phyloP scores from a whole-genome alignment of 2,888 invertebrate species.

The Lithosia quadra region DNA sequence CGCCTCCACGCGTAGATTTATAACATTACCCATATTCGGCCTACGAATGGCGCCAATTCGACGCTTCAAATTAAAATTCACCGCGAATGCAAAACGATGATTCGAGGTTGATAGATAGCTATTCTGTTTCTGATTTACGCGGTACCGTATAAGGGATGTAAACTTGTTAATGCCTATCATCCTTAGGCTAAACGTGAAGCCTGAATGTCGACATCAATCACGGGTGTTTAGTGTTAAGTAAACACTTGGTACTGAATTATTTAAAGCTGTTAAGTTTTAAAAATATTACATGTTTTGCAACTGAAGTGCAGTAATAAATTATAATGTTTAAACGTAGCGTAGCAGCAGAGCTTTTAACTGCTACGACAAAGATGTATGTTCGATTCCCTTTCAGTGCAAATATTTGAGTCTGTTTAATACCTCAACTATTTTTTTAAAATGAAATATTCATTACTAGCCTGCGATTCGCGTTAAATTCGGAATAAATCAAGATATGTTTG shows the following conservation, averaged over 20 bases:
- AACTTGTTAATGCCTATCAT: conserved; percentile 58
- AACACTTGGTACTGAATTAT: conserved; percentile 28
- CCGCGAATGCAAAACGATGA: conserved; percentile 80
- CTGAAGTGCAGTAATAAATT: neutral
- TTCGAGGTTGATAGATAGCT: conserved; percentile 77
- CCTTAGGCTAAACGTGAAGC: conserved; percentile 51
- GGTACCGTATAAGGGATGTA: conserved; percentile 64
- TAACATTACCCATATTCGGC: conserved; percentile 86
- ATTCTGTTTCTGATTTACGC: conserved; percentile 77
- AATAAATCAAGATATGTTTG: no score
- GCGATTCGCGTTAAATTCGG: no score
- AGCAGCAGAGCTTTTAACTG: neutral
- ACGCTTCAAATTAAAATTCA: conserved; percentile 83
- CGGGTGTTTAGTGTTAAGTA: conserved; percentile 45
- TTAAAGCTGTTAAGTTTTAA: conserved; percentile 22
- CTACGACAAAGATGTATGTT: neutral
- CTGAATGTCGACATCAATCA: conserved; percentile 52
- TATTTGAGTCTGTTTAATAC: neutral
- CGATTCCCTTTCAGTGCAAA: neutral
- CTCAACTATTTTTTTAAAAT: no score
- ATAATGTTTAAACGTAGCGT: neutral
- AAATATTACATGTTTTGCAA: neutral
- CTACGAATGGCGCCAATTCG: conserved; percentile 84
- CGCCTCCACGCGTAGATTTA: conserved; percentile 76
- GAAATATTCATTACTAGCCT: no score